These are phyloP conservation scores for Cheilosia vulpina DNA, from an alignment of 2,888 invertebrate genomes.

Conservation along the genomic window DNA sequence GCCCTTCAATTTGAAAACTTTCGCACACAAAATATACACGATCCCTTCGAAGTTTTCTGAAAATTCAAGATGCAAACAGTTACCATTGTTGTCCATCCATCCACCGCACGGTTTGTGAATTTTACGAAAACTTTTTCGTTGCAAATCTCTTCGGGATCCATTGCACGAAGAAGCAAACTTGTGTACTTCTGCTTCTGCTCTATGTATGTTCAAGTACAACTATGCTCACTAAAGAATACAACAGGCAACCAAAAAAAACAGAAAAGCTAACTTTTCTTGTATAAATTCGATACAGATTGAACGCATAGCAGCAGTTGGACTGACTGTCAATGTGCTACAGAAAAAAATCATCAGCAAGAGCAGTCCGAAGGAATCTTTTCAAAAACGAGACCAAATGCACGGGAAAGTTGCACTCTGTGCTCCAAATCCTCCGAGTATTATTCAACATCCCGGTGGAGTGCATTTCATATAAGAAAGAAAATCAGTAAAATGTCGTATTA, in stretches of 20 bases:
- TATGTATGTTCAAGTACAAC: constrained; percentile 7
- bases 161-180: constrained; percentile 45
- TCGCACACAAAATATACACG: constrained; percentile 35
- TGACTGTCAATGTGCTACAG: constrained; percentile 60
- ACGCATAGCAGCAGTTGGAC: constrained; percentile 58
- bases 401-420: constrained; percentile 67
- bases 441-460: constrained; percentile 70
- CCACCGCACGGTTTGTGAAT: constrained; percentile 65
- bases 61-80: constrained; percentile 64
- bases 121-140: constrained; percentile 60
- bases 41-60: constrained; percentile 48
- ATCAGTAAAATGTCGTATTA: constrained; percentile 71
- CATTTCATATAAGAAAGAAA: constrained; percentile 66
- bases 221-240: constrained; percentile 10
- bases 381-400: constrained; percentile 46
- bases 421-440: constrained; percentile 65
- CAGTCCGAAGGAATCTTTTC: constrained; percentile 37
- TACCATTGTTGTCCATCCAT: constrained; percentile 70
- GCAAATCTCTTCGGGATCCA: constrained; percentile 66
- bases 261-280: constrained; percentile 4
- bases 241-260: not conserved
- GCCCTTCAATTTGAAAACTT: constrained; percentile 46
- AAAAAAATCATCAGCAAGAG: constrained; percentile 23
- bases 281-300: constrained; percentile 66
- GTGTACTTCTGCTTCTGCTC: constrained; percentile 22